These are phyloP conservation scores for Sarcophaga carnaria DNA, from an alignment of 2,888 invertebrate genomes.

Conservation along the genomic window DNA sequence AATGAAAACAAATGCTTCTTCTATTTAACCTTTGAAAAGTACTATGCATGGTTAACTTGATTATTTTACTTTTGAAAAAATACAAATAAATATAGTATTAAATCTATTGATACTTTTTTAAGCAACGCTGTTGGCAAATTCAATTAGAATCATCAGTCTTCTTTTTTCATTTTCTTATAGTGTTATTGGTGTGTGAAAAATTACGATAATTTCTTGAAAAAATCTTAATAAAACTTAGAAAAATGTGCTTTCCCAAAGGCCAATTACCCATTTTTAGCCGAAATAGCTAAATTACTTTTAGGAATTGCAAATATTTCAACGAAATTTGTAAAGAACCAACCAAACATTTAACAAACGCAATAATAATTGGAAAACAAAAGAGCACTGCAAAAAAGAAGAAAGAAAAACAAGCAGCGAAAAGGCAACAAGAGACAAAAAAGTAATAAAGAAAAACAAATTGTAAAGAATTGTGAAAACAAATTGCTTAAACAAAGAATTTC, in stretches of 20 bases:
- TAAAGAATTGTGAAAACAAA: slow-evolving; percentile 39
- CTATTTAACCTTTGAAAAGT: slow-evolving; percentile 3
- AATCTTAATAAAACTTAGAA: slow-evolving; percentile 24
- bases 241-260: slow-evolving; percentile 42
- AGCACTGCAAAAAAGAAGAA: slow-evolving; percentile 28
- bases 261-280: slow-evolving; percentile 45
- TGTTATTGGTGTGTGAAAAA: slow-evolving; percentile 54
- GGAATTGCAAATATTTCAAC: slow-evolving; percentile 8
- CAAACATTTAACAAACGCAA: slow-evolving; percentile 56
- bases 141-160: slow-evolving; percentile 55
- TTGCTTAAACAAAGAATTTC: slow-evolving; percentile 29
- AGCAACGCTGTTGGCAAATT: slow-evolving; percentile 41
- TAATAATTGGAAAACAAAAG: slow-evolving; percentile 65
- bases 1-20: slow-evolving; percentile 60
- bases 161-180: slow-evolving; percentile 40
- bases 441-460: slow-evolving; percentile 39
- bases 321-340: background rate
- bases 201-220: slow-evolving; percentile 29
- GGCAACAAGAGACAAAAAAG: slow-evolving; percentile 23
- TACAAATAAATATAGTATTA: background rate
- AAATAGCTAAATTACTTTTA: slow-evolving; percentile 37
- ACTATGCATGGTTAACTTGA: background rate
- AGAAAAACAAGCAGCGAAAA: slow-evolving; percentile 15
- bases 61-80: background rate
- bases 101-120: background rate